These are phyloP conservation scores for Ceratina australensis DNA, from an alignment of 1,140 invertebrate genomes.

Conservation along the genomic window DNA sequence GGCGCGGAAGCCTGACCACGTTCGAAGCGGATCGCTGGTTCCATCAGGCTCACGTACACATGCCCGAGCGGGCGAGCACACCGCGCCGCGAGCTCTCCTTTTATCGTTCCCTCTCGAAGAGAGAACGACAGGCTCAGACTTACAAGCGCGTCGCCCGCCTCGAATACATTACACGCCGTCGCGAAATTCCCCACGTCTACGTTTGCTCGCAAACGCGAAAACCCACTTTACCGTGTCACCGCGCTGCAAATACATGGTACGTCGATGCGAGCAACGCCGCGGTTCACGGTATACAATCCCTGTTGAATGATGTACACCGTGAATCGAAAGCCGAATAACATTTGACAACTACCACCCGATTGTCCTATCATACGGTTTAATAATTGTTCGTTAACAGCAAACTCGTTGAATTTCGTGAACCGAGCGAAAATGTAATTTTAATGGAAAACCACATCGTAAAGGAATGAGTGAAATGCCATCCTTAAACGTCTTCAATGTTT, in stretches of 20 bases:
- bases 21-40: constrained; percentile 2
- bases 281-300: no score
- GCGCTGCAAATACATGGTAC: background rate
- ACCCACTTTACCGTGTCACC: background rate
- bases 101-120: constrained; percentile 14
- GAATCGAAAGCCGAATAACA: no score
- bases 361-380: no score
- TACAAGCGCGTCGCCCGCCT: background rate
- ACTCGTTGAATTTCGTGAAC: no score
- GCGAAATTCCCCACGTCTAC: background rate
- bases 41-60: constrained; percentile 25
- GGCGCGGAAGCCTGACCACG: constrained; percentile 30
- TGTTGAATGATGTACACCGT: no score
- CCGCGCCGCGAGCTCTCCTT: background rate
- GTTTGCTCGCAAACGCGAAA: constrained; percentile 9
- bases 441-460: no score
- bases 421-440: no score
- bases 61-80: background rate
- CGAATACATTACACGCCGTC: constrained; percentile 8
- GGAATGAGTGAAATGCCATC: no score
- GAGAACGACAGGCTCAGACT: background rate
- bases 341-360: no score
- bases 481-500: no score
- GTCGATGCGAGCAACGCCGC: background rate
- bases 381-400: no score